Evolutionary conservation across 2,888 invertebrate genomes (phyloP), one percentile per base, ranked within the genome.

Genomic region (Megamerina dolium): DNA sequence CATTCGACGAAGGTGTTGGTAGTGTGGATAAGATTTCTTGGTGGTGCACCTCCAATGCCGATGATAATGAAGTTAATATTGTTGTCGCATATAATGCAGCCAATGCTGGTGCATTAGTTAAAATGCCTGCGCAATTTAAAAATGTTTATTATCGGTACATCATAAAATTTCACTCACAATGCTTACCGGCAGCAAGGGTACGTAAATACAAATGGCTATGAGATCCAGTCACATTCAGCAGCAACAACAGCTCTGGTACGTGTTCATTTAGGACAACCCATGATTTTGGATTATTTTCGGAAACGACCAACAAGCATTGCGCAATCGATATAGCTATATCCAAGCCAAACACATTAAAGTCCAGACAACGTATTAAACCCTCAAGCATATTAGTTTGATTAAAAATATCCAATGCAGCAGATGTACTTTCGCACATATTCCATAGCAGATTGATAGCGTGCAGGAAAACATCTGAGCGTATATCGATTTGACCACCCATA

Each of bases 381-480:
- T 76, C 73, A n/a, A 81, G 60, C 37, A 85, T 70, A 56, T 76
- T 75, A 44, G 82, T 78, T 51, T 80, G 76, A 45, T 81, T 83
- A 26, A 83, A 76, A 52, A 77, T 78, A 56, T 80, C 78, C 2
- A 85, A 72, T 10, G 84, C 84, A 29, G 73, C 61, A 39, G 77
- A 77, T 66, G 74, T 78, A 59, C 79, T 79, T 64, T 81, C 82
- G 64, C 85, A 85, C 27, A 87, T 69, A 60, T 84, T 84, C 74
- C 82, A 78, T 8, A 87, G 65, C 19, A 86, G 70, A 61, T 81
- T 78, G 3, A 81, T 75, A 34, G 80, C 77, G 48, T 86, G 82
- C 35, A 82, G 66, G 57, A 84, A 80, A 37, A 82, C 81, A 55
- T 83, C 83, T 29, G 75, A 74, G 52, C 78, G 76, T 46, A 82